Base-by-base conservation (phyloP, 35 echinoderm and acorn worm species). In the Lytechinus pictus region DNA sequence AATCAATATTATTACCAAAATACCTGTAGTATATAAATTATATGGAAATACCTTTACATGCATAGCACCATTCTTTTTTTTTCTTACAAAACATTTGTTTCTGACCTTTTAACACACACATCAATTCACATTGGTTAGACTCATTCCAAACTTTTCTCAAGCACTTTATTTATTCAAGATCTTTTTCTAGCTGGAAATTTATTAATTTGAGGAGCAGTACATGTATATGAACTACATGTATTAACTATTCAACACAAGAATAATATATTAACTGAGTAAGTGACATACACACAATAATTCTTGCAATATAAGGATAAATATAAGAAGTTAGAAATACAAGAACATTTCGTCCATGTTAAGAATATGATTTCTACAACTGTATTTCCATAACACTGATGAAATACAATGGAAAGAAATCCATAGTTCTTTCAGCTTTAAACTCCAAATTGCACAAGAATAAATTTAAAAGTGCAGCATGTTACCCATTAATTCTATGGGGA, bases 141-240 rank as follows among this genome's bases (percentile, higher is more conserved):
- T 79, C 66, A 79, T 79, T 79, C 66, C 66, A 79, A n/a, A 79
- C 66, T 79, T n/a, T 79, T 79, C 66, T 24, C 66, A 79, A 79
- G n/a, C 66, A 24, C 7, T 24, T 79, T n/a, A 24, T n/a, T 14
- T 12, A 12, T 60, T 16, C 57, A 3, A 12, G 10, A 12, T 60
- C 5, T 79, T 79, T 19, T 16, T 79, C n/a, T 24, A 79, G 19
- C 66, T 79, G 66, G 66, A 79, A 79, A 79, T 79, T 24, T 3
- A 79, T 79, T 79, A 79, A 24, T 79, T 79, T 79, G 12, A 79
- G 66, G 21, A 79, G 4, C 6, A 8, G 66, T 44, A 44, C 33
- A 44, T 44, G 33, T 44, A 44, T 2, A 19, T 79, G 24, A 5
- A 79, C 61, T 13, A 71, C n/a, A n/a, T n/a, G n/a, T n/a, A 19